These are phyloP conservation scores for Brachystomella parvula DNA, from an alignment of 1,140 invertebrate species.

Conservation along the genomic window DNA sequence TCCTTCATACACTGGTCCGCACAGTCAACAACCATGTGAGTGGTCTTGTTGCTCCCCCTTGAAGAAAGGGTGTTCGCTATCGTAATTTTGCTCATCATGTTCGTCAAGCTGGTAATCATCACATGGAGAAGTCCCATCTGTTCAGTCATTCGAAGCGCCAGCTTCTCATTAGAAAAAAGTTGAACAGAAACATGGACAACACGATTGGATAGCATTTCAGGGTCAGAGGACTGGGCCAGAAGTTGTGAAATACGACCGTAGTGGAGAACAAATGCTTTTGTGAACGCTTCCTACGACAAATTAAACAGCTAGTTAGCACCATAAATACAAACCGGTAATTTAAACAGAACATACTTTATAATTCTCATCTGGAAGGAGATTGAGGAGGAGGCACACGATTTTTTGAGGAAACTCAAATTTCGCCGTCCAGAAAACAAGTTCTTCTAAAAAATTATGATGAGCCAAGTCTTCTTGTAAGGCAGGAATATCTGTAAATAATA, in stretches of 20 bases:
- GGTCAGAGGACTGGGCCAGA: slow-evolving; percentile 72
- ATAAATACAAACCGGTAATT: too few species aligned
- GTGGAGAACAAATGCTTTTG: slow-evolving; percentile 87
- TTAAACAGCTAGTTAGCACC: neutral
- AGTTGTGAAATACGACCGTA: slow-evolving; percentile 89
- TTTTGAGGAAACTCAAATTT: slow-evolving; percentile 96
- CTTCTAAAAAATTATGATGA: slow-evolving; percentile 84
- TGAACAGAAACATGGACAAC: slow-evolving; percentile 95
- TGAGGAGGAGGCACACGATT: slow-evolving; percentile 87
- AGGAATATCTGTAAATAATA: slow-evolving; percentile 57
- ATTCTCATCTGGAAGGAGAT: slow-evolving; percentile 87
- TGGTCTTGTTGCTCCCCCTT: slow-evolving; percentile 43
- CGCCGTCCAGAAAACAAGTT: slow-evolving; percentile 95
- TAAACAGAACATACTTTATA: slow-evolving; percentile 69
- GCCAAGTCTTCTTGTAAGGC: slow-evolving; percentile 66
- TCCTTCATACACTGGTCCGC: slow-evolving; percentile 86
- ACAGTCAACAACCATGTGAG: slow-evolving; percentile 88
- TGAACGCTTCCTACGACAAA: slow-evolving; percentile 85
- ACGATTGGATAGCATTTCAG: slow-evolving; percentile 83
- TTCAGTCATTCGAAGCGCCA: slow-evolving; percentile 82
- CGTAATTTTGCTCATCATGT: slow-evolving; percentile 88
- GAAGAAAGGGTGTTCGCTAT: slow-evolving; percentile 66
- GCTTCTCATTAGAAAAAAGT: slow-evolving; percentile 85
- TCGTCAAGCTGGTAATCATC: slow-evolving; percentile 84
- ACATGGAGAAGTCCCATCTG: slow-evolving; percentile 82